These are phyloP conservation scores for Conus betulinus DNA, from an alignment of 1,140 invertebrate species.

Conservation along the genomic window DNA sequence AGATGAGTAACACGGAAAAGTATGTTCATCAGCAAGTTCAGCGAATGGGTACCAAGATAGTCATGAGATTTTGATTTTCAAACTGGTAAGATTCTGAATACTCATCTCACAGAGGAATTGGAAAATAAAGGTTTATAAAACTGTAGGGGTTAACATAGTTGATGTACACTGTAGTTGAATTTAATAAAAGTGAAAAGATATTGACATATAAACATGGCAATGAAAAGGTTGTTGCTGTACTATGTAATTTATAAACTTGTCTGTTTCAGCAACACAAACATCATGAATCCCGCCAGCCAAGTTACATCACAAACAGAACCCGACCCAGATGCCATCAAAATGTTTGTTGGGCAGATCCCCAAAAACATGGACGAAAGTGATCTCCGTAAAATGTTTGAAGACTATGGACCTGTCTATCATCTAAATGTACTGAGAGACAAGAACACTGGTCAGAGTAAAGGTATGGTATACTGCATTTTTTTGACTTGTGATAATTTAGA, in stretches of 20 bases:
- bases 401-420: constrained; percentile 97
- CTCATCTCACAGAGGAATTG: too few species aligned
- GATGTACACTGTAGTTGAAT: too few species aligned
- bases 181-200: too few species aligned
- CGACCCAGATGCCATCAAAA: constrained; percentile 99
- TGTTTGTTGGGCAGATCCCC: constrained; percentile 96
- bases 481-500: background rate
- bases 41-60: too few species aligned
- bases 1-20: too few species aligned
- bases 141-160: too few species aligned
- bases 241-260: constrained; percentile 8
- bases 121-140: too few species aligned
- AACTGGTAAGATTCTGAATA: too few species aligned
- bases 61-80: too few species aligned
- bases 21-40: too few species aligned
- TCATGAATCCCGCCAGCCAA: constrained; percentile 69
- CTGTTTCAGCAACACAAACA: constrained; percentile 42
- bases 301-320: constrained; percentile 67
- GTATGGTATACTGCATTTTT: constrained; percentile 76
- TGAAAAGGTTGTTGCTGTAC: too few species aligned
- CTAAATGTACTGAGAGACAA: constrained; percentile 98
- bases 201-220: too few species aligned
- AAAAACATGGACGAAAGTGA: constrained; percentile 98
- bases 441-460: constrained; percentile 95
- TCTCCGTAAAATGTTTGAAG: constrained; percentile 95